Percentiles rank a stretch among this genome's conserved stretches.
These are phyloP conservation scores for Drosophila anceps DNA, from an alignment of 2,888 invertebrate genomes.

Conservation along the genomic window DNA sequence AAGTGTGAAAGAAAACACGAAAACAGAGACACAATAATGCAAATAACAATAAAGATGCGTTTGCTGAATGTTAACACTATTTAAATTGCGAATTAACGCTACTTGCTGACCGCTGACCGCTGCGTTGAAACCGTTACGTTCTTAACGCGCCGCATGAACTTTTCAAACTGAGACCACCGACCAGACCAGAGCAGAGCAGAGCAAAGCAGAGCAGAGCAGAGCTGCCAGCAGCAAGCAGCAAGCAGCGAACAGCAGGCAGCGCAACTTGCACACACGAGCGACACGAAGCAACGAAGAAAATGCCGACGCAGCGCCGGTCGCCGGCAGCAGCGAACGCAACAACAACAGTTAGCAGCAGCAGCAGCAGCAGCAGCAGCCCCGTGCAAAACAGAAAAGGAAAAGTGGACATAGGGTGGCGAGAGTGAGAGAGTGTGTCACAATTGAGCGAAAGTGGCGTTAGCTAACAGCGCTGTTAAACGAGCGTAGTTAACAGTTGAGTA, in stretches of 20 bases:
- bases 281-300: constrained; percentile 38
- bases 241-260: constrained; percentile 36
- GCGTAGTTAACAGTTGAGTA: neutral
- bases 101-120: constrained; percentile 34
- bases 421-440: neutral
- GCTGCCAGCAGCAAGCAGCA: constrained; percentile 19
- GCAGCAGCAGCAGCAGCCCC: constrained; percentile 12
- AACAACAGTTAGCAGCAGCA: constrained; percentile 16
- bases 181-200: constrained; percentile 45
- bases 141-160: constrained; percentile 78
- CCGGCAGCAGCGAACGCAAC: constrained; percentile 52
- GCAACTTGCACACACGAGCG: constrained; percentile 29
- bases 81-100: constrained; percentile 47
- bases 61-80: constrained; percentile 41
- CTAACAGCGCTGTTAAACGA: constrained; percentile 8
- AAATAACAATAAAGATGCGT: constrained; percentile 62
- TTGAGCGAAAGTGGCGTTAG: constrained; percentile 7
- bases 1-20: constrained; percentile 6
- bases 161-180: constrained; percentile 74
- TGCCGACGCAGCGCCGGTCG: constrained; percentile 43
- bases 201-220: constrained; percentile 49
- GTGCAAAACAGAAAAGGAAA: constrained; percentile 26
- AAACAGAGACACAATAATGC: constrained; percentile 31
- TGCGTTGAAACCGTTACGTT: constrained; percentile 64
- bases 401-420: constrained; percentile 29